Evolutionary conservation across 1,140 invertebrate species (phyloP).

Genomic region (Trissolcus basalis): DNA sequence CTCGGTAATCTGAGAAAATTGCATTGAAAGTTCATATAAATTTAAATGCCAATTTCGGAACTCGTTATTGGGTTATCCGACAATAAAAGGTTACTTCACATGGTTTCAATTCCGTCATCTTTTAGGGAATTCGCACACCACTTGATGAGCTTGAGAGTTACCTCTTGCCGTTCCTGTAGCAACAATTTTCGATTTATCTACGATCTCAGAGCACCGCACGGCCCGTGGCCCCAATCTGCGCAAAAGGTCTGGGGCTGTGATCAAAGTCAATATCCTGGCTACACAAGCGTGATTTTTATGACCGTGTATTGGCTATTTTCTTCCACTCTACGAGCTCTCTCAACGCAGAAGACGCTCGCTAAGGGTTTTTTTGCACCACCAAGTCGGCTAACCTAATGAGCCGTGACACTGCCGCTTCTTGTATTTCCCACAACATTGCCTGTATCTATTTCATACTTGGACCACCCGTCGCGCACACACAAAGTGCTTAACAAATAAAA

Average conservation of each 20-base stretch:
- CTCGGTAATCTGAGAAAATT: too few species aligned
- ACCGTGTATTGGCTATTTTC: conserved; percentile 61
- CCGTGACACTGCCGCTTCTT: conserved; percentile 41
- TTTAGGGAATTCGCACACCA: conserved; percentile 16
- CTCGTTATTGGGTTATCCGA: too few species aligned
- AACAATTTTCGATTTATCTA: conserved; percentile 60
- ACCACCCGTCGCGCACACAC: conserved; percentile 13
- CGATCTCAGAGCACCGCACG: conserved; percentile 58
- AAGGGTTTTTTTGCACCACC: conserved; percentile 32
- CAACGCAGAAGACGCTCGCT: conserved; percentile 11
- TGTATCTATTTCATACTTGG: conserved; percentile 31
- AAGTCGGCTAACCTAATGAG: conserved; percentile 51
- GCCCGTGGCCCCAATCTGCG: conserved; percentile 53
- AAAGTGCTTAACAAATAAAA: conserved; percentile 57
- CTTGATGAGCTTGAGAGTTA: conserved; percentile 33
- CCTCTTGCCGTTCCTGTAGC: conserved; percentile 8
- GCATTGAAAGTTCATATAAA: too few species aligned
- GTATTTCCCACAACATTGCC: conserved; percentile 26
- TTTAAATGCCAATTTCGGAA: too few species aligned
- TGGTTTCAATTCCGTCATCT: not conserved
- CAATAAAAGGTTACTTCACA: too few species aligned
- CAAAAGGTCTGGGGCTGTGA: conserved; percentile 33
- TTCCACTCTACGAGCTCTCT: conserved; percentile 29
- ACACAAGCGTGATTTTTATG: conserved; percentile 62
- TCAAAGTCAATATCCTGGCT: conserved; percentile 61